Conservation (phyloP, 2,888 invertebrate species). For the Lydus trimaculatus region DNA sequence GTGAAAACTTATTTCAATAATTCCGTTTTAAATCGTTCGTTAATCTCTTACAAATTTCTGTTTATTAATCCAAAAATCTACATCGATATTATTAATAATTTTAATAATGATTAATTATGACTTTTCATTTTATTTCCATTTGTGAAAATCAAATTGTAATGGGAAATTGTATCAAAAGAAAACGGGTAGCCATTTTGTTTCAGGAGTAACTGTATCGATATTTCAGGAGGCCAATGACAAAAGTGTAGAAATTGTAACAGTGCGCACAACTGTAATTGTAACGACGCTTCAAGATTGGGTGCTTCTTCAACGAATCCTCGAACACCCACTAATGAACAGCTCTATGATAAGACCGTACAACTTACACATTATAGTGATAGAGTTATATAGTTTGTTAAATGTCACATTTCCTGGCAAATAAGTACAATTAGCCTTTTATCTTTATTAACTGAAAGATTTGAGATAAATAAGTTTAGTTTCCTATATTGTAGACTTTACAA, state of each 20-base stretch:
- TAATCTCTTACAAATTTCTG: background rate
- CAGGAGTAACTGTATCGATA: conserved; percentile 15
- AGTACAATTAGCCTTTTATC: too few relatives aligned
- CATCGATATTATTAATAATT: background rate
- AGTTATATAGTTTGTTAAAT: too few relatives aligned
- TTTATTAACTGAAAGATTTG: too few relatives aligned
- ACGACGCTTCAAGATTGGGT: conserved; percentile 6
- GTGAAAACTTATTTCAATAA: background rate
- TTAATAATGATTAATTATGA: background rate
- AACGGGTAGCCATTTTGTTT: conserved; percentile 15
- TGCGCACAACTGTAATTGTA: conserved; percentile 15
- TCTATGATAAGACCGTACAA: background rate
- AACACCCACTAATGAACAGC: conserved; percentile 3
- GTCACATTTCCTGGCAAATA: too few relatives aligned
- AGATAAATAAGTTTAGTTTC: too few relatives aligned
- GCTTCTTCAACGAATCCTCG: conserved; percentile 6
- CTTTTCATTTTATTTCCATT: background rate
- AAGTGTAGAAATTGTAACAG: conserved; percentile 11
- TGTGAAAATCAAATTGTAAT: background rate
- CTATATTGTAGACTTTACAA: too few relatives aligned
- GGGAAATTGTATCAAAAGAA: background rate
- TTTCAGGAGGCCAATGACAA: conserved; percentile 17
- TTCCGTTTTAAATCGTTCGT: background rate
- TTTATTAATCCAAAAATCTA: background rate
- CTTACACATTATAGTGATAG: too few relatives aligned